Conservation (phyloP, 2,797 vertebrate genomes). For the Aphelocoma californica region DNA sequence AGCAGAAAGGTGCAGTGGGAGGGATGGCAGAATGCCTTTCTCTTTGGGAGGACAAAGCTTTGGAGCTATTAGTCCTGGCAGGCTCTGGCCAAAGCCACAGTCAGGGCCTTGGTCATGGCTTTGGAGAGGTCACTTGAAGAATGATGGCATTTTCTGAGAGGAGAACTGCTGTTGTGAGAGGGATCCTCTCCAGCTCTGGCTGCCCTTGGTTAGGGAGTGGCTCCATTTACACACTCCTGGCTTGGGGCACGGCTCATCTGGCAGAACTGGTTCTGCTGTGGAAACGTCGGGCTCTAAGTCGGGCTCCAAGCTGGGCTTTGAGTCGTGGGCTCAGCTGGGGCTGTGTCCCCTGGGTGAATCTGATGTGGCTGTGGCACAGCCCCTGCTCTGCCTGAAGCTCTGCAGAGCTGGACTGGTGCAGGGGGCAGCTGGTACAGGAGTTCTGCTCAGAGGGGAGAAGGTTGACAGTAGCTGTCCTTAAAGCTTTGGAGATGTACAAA, state of each 20-base stretch:
- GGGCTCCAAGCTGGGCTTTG: neutral
- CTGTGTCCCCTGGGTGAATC: slow-evolving; percentile 42
- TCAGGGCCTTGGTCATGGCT: neutral
- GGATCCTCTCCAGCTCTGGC: neutral
- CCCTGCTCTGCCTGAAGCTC: neutral
- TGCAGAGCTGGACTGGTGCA: neutral
- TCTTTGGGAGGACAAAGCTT: neutral
- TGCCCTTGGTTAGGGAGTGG: slow-evolving; percentile 52
- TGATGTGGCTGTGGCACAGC: neutral
- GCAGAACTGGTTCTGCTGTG: slow-evolving; percentile 63
- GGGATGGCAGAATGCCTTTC: neutral
- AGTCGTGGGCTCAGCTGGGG: neutral
- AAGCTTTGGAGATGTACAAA: neutral
- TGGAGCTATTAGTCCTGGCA: neutral
- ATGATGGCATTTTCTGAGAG: neutral
- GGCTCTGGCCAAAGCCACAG: accelerated
- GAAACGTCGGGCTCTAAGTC: neutral
- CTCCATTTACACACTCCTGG: slow-evolving; percentile 26
- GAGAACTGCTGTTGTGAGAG: slow-evolving; percentile 16
- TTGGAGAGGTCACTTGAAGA: neutral
- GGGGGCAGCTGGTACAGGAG: neutral
- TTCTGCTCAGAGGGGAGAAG: neutral
- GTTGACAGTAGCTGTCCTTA: neutral
- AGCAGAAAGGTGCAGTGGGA: neutral
- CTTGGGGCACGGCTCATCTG: slow-evolving; percentile 50